Conservation (phyloP, 2,888 invertebrate species). For the Euspilapteryx auroguttella region DNA sequence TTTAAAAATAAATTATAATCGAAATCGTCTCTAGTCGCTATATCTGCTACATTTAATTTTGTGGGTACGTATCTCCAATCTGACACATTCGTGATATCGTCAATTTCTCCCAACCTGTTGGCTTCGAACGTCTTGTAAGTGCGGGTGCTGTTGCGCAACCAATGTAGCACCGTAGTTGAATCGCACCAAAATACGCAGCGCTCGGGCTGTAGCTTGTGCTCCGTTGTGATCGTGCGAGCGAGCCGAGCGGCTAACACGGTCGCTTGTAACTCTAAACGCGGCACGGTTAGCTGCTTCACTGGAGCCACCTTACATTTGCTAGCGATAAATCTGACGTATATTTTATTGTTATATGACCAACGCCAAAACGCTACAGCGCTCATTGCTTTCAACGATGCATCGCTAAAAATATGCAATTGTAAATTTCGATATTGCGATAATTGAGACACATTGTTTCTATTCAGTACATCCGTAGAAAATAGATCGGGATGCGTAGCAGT, state of each 20-base stretch:
- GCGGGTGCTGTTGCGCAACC: constrained; percentile 3
- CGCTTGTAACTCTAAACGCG: constrained; percentile 5
- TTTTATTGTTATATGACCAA: not conserved
- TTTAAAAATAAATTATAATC: not conserved
- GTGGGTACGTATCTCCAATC: constrained; percentile 9
- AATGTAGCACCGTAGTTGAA: constrained; percentile 2
- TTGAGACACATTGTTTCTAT: not conserved
- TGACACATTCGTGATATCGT: not conserved
- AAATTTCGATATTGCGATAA: not conserved
- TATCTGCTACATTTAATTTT: not conserved
- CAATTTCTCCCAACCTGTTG: constrained; percentile 3
- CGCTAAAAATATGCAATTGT: not conserved
- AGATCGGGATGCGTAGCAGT: no score
- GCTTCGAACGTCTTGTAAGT: constrained; percentile 3
- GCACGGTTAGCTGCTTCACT: constrained; percentile 1
- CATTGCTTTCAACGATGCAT: not conserved
- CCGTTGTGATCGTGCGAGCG: not conserved
- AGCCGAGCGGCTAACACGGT: constrained; percentile 2
- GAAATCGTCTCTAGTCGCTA: not conserved
- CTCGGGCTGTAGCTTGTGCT: not conserved
- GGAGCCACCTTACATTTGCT: constrained; percentile 2
- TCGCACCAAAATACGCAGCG: constrained; percentile 1
- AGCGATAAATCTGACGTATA: not conserved
- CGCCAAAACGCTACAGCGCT: not conserved
- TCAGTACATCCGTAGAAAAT: not conserved